Base-by-base conservation (phyloP, 2,797 vertebrate species). In the Sebastes elongatus region DNA sequence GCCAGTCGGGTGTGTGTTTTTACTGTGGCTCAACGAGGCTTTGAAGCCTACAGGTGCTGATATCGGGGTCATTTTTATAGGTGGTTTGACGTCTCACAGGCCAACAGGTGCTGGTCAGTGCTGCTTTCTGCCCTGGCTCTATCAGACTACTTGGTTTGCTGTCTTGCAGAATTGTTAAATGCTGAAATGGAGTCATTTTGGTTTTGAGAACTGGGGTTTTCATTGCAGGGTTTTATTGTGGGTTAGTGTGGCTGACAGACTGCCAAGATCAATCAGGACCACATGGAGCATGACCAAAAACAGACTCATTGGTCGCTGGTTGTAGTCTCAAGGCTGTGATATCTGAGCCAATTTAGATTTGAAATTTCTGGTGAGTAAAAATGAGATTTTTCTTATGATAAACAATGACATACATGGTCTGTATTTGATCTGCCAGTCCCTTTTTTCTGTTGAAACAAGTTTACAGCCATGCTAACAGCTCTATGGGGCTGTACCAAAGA, bases 1-100 rank as follows among this genome's bases (percentile, higher is more conserved):
- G 90, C 25, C 69, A 49, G 49, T 49, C 20, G 20, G 69, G 30
- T 32, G 71, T 88, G 76, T 87, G 72, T 68, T 77, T 85, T 88
- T 81, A 83, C 85, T 62, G 56, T 32, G 56, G 27, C 75, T 75
- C 22, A 67, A 32, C 5, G 2, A 56, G 35, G 61, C 91, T 91
- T 90, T 90, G 80, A 88, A 82, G 78, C 69, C 55, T 61, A 14
- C 88, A 88, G 88, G 88, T 91, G 88, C 76, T 78, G 83, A 87
- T 80, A 10, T 65, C 5, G 10, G 35, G 76, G 73, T 72, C 25
- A 28, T 38, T 78, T 88, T 88, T 85, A 87, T 42, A 52, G 80
- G 18, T 22, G 74, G 67, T 78, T 78, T 74, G 79, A 88, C 18
- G 81, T 78, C 64, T 71, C 67, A 2, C 76, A 80, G 84, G 65